Conservation (phyloP, 1,140 invertebrate species). For the Sarcophaga peregrina region DNA sequence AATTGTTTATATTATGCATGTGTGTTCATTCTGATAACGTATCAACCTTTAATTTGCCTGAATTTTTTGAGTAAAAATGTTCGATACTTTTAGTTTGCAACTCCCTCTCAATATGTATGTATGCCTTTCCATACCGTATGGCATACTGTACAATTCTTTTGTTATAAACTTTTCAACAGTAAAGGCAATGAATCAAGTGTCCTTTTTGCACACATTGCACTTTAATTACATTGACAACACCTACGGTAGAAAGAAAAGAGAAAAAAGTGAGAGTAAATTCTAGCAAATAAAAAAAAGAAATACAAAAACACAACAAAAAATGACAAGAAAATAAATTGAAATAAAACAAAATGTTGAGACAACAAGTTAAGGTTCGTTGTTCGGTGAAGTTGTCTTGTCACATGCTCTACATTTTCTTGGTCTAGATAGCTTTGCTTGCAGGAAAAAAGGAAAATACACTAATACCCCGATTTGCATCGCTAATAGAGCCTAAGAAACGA, state of each 20-base stretch:
- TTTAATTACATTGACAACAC: slow-evolving; percentile 38
- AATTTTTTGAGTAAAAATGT: slow-evolving; percentile 17
- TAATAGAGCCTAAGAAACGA: too few relatives aligned
- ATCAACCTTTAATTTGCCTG: slow-evolving; percentile 37
- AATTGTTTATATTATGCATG: slow-evolving; percentile 36
- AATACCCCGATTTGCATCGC: too few relatives aligned
- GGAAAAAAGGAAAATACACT: too few relatives aligned
- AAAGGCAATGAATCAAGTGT: slow-evolving; percentile 29
- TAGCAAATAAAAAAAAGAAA: neutral
- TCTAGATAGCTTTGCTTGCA: neutral
- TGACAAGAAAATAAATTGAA: neutral
- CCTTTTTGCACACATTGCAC: slow-evolving; percentile 38
- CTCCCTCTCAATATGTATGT: neutral
- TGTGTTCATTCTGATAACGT: slow-evolving; percentile 32
- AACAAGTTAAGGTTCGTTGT: neutral
- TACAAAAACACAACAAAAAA: neutral
- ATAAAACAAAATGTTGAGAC: neutral
- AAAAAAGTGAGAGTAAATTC: neutral
- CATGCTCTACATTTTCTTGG: neutral
- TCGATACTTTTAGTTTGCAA: neutral
- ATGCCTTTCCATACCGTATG: neutral
- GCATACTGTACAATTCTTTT: neutral
- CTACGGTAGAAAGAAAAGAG: neutral
- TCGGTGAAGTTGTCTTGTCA: neutral
- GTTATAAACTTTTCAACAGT: neutral